phyloP scores from a whole-genome alignment of 2,888 invertebrate species.

The Aspidapion aeneum region DNA sequence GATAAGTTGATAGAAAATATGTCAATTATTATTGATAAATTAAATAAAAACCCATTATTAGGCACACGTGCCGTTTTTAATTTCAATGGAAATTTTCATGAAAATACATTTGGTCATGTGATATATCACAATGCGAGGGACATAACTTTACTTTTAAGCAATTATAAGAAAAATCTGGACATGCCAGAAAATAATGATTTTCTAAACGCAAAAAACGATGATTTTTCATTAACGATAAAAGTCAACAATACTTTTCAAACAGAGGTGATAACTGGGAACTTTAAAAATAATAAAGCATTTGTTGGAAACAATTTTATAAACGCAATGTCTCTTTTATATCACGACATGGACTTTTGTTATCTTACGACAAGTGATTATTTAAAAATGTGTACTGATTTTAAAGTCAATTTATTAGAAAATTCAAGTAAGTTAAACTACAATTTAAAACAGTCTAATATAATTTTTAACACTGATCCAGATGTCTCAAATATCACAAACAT shows the following conservation, averaged over 20 bases:
- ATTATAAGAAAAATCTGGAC: background rate
- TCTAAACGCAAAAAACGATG: background rate
- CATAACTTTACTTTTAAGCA: background rate
- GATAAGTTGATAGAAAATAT: background rate
- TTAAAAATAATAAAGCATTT: background rate
- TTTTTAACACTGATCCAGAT: too few species aligned
- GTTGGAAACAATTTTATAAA: background rate
- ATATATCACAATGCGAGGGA: background rate
- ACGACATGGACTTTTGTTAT: background rate
- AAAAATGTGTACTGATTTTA: background rate
- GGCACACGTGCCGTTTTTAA: background rate
- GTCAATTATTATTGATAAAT: background rate
- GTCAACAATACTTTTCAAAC: background rate
- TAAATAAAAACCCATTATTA: background rate
- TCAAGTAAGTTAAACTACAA: too few species aligned
- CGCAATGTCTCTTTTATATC: background rate
- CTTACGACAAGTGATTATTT: background rate
- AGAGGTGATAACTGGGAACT: background rate
- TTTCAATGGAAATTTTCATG: background rate
- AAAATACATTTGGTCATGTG: background rate
- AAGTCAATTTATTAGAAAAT: background rate
- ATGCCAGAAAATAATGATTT: background rate
- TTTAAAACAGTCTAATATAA: too few species aligned
- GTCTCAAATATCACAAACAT: too few species aligned
- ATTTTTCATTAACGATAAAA: background rate